These are phyloP conservation scores for Cyphomyrus discorhynchus DNA, from an alignment of 2,113 vertebrate genomes.

Conservation along the genomic window DNA sequence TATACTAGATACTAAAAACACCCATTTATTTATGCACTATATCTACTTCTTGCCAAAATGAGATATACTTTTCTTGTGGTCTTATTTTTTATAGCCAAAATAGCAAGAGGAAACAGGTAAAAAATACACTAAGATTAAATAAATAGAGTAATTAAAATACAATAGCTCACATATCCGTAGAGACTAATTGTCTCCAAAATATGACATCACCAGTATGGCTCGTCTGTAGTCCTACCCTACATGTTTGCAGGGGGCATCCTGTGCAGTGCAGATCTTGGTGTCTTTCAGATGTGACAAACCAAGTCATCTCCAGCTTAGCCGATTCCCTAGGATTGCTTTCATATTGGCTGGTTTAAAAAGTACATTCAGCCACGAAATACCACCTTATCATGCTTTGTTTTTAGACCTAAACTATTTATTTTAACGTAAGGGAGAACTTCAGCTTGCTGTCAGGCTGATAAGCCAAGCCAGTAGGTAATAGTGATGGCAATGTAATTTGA, in stretches of 20 bases:
- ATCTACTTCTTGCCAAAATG: conserved; percentile 74
- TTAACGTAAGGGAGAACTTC: not conserved
- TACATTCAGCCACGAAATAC: conserved; percentile 4
- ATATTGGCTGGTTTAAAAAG: not conserved
- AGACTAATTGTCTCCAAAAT: conserved; percentile 15
- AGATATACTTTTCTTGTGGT: conserved; percentile 66
- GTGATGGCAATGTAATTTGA: not conserved
- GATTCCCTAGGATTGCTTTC: not conserved
- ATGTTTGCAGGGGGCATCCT: conserved; percentile 8
- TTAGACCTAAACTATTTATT: conserved; percentile 18
- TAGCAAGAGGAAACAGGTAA: conserved; percentile 34
- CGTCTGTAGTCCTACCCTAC: conserved; percentile 13
- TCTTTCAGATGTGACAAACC: conserved; percentile 10
- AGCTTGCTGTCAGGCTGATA: not conserved
- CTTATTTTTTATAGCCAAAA: conserved; percentile 68
- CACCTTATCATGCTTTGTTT: not conserved
- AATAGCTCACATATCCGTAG: conserved; percentile 8
- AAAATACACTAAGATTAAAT: conserved; percentile 26
- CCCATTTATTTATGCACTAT: conserved; percentile 65
- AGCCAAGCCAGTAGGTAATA: not conserved
- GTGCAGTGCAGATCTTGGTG: conserved; percentile 14
- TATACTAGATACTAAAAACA: conserved; percentile 43
- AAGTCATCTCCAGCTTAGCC: conserved; percentile 11
- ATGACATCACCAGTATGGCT: conserved; percentile 25
- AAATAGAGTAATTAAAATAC: conserved; percentile 29